phyloP scores from a whole-genome alignment of 2,888 invertebrate genomes.

The Antitype chi region DNA sequence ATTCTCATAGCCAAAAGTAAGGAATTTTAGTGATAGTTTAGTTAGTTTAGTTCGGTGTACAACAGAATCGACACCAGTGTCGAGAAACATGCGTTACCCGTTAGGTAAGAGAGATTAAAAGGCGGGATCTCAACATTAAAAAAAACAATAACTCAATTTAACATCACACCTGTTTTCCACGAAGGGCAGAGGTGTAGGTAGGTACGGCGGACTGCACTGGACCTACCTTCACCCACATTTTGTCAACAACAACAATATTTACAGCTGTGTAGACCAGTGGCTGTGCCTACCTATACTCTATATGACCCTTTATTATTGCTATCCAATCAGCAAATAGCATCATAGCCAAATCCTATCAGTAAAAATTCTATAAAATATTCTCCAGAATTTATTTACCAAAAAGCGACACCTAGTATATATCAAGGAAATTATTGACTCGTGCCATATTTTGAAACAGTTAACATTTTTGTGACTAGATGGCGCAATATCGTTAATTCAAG shows the following conservation, averaged over 20 bases:
- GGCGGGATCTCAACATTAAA: neutral
- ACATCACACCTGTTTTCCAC: neutral
- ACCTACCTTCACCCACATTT: neutral
- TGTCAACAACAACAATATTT: neutral
- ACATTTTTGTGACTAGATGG: slow-evolving; percentile 62
- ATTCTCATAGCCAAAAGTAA: too few species aligned
- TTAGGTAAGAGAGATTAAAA: neutral
- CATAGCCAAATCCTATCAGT: too few species aligned
- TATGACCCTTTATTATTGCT: too few species aligned
- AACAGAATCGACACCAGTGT: too few species aligned
- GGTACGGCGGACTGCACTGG: too few species aligned
- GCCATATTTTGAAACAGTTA: slow-evolving; percentile 3
- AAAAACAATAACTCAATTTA: neutral
- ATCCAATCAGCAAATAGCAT: too few species aligned
- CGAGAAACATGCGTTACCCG: neutral
- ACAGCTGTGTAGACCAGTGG: neutral
- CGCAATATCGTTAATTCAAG: slow-evolving; percentile 50
- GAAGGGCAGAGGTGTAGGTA: neutral
- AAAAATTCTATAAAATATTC: neutral
- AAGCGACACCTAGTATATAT: slow-evolving; percentile 53
- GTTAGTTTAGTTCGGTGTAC: too few species aligned
- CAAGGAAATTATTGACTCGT: neutral
- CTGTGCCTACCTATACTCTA: too few species aligned
- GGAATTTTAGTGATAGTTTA: too few species aligned
- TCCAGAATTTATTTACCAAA: neutral